Evolutionary conservation across 2,888 invertebrate species (phyloP), one percentile per base, ranked within the genome.

Genomic region (Drosophila austrosaltans): DNA sequence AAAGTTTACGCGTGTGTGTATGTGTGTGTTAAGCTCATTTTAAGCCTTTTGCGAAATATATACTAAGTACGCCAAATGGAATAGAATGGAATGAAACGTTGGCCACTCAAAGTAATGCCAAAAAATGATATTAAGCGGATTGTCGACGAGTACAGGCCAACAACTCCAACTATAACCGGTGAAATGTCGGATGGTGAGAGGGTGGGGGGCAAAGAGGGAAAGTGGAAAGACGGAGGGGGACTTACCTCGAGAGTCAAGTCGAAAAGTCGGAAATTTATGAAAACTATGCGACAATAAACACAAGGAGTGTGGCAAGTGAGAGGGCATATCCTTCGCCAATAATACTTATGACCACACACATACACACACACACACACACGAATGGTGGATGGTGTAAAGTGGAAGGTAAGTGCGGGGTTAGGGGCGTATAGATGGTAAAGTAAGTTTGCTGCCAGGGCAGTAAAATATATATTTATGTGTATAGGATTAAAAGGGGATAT

Each of bases 61-160:
- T 53, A 60, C 40, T 57, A 48, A 48, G 48, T 60, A 20, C 65
- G 16, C 42, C 16, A 42, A 54, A 40, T 48, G 48, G 25, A 48
- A 48, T 22, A 48, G 57, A 48, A 56, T 44, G 63, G 30, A 61
- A 36, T 53, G 61, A 53, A 39, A 16, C 40, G 56, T 28, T 74
- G 40, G 62, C 72, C 73, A 76, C 83, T 82, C 75, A 67, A 77
- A 84, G 80, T 85, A 87, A 85, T 87, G 78, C 87, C 85, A 58
- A 85, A 82, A 84, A 85, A 87, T 85, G 74, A 81, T 87, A 82
- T 85, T 85, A 85, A 87, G 85, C 85, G 82, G 85, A 87, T 87
- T 85, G 75, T 60, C 58, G 64, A 56, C 56, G 36, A 57, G 59
- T 57, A 39, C 36, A 25, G 25, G 48, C 48, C 25, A 22, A 22